phyloP scores from a whole-genome alignment of 2,113 vertebrate genomes.

The Lepus americanus region DNA sequence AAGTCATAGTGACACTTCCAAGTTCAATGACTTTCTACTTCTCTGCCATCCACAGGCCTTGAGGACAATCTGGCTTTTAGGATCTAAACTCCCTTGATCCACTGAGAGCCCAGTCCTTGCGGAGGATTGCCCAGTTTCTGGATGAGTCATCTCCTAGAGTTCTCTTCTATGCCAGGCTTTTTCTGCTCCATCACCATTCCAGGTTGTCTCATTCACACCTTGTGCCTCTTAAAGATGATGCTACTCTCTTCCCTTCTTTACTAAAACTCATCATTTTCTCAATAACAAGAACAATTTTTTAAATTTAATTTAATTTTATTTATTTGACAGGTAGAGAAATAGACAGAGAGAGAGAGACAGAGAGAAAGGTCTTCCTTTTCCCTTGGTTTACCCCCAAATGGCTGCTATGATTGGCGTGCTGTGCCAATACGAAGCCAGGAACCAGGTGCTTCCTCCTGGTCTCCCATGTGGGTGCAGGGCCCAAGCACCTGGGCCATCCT shows the following conservation, averaged over 20 bases:
- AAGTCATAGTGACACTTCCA: neutral
- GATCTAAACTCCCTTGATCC: neutral
- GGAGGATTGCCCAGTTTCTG: neutral
- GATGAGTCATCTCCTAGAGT: neutral
- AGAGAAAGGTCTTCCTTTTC: no score
- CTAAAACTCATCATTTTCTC: neutral
- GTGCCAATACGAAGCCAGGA: no score
- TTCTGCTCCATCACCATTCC: neutral
- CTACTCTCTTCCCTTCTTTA: neutral
- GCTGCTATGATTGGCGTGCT: no score
- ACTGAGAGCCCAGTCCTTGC: neutral
- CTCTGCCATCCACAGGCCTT: neutral
- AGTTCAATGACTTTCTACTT: neutral
- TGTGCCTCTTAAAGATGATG: neutral
- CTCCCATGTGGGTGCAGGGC: no score
- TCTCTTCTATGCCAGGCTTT: neutral
- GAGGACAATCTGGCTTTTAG: neutral
- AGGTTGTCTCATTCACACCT: neutral
- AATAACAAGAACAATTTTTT: neutral
- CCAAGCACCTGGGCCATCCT: no score
- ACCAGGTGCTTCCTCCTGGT: no score
- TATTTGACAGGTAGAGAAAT: no score
- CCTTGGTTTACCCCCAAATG: no score
- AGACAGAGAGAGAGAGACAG: no score
- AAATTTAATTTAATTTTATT: no score